phyloP scores from a whole-genome alignment of 2,888 invertebrate genomes.

The Pristionchus entomophagus region DNA sequence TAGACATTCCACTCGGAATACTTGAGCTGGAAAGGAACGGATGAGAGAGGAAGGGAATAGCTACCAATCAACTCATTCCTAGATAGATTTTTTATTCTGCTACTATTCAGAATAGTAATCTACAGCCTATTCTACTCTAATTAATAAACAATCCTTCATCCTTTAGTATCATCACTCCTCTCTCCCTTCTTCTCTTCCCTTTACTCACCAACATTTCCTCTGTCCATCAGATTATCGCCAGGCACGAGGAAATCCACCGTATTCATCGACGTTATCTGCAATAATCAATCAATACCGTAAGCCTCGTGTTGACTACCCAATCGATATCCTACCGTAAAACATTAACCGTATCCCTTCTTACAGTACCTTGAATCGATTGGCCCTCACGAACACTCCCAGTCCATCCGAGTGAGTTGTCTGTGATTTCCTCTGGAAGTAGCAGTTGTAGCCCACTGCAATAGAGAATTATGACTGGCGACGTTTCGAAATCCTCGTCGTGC shows the following conservation, averaged over 20 bases:
- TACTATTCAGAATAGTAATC: not conserved
- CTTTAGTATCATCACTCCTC: no score
- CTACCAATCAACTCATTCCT: no score
- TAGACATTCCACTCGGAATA: slow-evolving; percentile 56
- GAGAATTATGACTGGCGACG: not conserved
- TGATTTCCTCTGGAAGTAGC: slow-evolving; percentile 88
- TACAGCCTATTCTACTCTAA: no score
- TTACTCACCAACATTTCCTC: slow-evolving; percentile 37
- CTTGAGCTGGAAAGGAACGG: slow-evolving; percentile 55
- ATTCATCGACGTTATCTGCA: not conserved
- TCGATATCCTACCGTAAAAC: not conserved
- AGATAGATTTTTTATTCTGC: no score
- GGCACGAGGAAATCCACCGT: not conserved
- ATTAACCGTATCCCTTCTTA: not conserved
- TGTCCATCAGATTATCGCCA: slow-evolving; percentile 1
- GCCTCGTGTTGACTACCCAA: not conserved
- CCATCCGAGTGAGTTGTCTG: slow-evolving; percentile 26
- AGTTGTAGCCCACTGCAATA: slow-evolving; percentile 81
- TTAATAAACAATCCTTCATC: no score
- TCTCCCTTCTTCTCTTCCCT: not conserved
- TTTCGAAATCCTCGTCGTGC: not conserved
- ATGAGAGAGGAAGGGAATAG: no score
- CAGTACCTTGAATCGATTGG: slow-evolving; percentile 39
- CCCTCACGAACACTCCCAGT: slow-evolving; percentile 35
- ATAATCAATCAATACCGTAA: not conserved